Conservation (phyloP, 2,888 invertebrate species). For the Ectobius pallidus region DNA sequence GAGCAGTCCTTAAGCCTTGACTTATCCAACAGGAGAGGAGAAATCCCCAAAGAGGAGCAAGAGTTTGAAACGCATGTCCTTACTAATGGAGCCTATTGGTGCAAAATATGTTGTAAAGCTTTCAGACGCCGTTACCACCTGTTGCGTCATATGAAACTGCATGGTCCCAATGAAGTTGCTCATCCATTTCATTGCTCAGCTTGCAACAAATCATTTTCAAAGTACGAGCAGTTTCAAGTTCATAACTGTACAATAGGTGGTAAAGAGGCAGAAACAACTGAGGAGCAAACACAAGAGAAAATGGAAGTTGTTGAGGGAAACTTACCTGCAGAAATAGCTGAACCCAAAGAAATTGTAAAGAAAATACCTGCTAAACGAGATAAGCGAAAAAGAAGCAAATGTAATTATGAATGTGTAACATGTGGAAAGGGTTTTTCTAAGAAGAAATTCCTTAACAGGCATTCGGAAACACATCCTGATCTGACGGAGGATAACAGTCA, state of each 20-base stretch:
- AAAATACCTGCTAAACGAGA: conserved; percentile 33
- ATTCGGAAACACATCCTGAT: conserved; percentile 47
- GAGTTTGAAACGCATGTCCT: conserved; percentile 42
- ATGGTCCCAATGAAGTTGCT: conserved; percentile 36
- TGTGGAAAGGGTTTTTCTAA: conserved; percentile 47
- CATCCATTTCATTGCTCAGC: conserved; percentile 37
- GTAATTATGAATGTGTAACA: conserved; percentile 46
- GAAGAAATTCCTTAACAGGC: conserved; percentile 46
- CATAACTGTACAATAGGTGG: conserved; percentile 33
- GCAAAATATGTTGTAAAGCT: conserved; percentile 45
- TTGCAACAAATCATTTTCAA: conserved; percentile 34
- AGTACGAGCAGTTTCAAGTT: conserved; percentile 33
- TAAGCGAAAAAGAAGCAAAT: conserved; percentile 33
- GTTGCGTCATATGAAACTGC: conserved; percentile 46
- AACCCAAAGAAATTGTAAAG: neutral
- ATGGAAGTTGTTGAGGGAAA: neutral
- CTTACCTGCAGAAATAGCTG: neutral
- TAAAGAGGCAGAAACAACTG: neutral
- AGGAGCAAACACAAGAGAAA: neutral
- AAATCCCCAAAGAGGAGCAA: conserved; percentile 30
- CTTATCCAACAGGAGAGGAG: conserved; percentile 25
- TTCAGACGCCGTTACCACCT: conserved; percentile 47
- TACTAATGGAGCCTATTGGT: conserved; percentile 34
- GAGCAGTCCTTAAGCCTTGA: conserved; percentile 39
- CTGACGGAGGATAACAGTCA: conserved; percentile 44